These are phyloP conservation scores for Astropecten irregularis DNA, from an alignment of 53 echinoderm and acorn worm genomes.

Conservation along the genomic window DNA sequence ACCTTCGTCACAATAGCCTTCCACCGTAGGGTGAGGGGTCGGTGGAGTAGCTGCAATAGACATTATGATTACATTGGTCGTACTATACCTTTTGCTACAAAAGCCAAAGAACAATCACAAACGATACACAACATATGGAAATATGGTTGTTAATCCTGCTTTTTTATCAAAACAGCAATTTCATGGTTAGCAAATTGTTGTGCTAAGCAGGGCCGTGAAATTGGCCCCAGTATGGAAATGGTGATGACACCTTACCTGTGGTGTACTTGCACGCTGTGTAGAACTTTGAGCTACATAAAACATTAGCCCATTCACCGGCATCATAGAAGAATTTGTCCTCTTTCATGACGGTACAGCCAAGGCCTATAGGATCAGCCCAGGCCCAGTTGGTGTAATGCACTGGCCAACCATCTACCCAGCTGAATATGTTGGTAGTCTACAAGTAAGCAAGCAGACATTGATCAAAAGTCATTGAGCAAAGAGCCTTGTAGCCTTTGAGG, in stretches of 20 bases:
- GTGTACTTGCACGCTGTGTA: conserved; percentile 10
- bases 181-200: no score
- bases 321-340: neutral
- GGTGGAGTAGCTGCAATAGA: conserved; percentile 49
- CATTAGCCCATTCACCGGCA: neutral
- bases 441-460: neutral
- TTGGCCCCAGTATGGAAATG: no score
- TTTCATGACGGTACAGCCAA: conserved; percentile 58
- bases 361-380: conserved; percentile 59
- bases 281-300: neutral
- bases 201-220: no score
- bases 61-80: no score
- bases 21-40: conserved; percentile 43
- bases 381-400: conserved; percentile 75
- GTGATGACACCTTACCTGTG: neutral
- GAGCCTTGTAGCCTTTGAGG: no score
- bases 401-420: conserved; percentile 77
- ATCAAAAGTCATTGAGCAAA: no score
- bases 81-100: no score
- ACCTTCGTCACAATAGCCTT: conserved; percentile 63
- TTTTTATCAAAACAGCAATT: no score
- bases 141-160: no score
- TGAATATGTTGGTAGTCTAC: conserved; percentile 48
- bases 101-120: no score
- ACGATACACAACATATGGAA: no score